Evolutionary conservation across 2,888 invertebrate species (phyloP), one percentile per base, ranked within the genome.

Genomic region (Dasysyrphus tricinctus): DNA sequence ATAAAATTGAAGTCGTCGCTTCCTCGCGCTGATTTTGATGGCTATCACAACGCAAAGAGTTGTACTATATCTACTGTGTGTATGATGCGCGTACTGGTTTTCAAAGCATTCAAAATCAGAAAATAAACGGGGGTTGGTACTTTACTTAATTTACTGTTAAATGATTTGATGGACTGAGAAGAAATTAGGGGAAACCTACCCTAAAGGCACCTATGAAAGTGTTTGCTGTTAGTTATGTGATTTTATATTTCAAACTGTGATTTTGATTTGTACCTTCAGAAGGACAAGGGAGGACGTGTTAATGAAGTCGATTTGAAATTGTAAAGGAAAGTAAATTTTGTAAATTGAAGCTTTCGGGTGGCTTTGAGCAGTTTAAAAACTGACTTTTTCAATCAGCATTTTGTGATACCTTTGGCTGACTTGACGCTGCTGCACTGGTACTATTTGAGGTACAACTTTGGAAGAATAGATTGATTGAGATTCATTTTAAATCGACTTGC

Each of bases 131-230:
- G 84, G 59, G 72, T 69, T 42, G 42, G 61, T 24, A 65, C 24
- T 78, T 85, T 57, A 74, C 77, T 80, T 80, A 85, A 85, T 80
- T 85, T 80, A 85, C 80, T 85, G 80, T 73, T 85, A 80, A 85
- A 77, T 76, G 69, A 85, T 74, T 83, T 75, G 74, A 79, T 74
- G 59, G 51, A 32, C 76, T 57, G 67, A 51, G 51, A 67, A 51
- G 19, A 67, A 16, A 51, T 51, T 69, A 65, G 44, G 44, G 29
- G 47, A n/a, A n/a, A n/a, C n/a, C 5, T 47, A 16, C 47, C 16
- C 3, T 19, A 11, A 6, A 12, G 11, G 11, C 5, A 14, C 2
- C 4, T 24, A 12, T 37, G 8, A 9, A 32, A 4, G 2, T 3
- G 24, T 29, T 54, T 54, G 14, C 29, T 29, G 7, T 47, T 14